phyloP scores from a whole-genome alignment of 1,140 invertebrate species.

The Procambarus clarkii region DNA sequence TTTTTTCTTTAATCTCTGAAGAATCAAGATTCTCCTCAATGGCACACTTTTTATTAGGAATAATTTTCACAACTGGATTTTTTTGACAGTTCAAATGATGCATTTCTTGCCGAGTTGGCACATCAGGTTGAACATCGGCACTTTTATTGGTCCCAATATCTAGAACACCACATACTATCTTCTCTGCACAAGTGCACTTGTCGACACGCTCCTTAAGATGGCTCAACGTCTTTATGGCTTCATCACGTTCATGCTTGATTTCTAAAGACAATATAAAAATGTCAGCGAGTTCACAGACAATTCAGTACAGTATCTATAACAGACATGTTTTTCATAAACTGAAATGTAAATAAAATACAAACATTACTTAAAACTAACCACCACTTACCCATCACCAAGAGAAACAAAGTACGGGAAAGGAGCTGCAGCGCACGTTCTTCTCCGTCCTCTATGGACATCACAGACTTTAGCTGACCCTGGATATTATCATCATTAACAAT shows the following conservation, averaged over 20 bases:
- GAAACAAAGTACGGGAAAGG: not conserved
- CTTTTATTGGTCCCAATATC: not conserved
- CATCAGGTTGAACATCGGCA: not conserved
- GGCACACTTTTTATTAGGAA: not conserved
- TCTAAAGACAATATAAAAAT: not conserved
- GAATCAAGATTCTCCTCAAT: not conserved
- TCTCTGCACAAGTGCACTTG: not conserved
- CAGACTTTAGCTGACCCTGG: slow-evolving; percentile 12
- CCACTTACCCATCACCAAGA: not conserved
- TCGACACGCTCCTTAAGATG: not conserved
- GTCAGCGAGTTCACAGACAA: not conserved
- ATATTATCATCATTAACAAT: slow-evolving; percentile 19
- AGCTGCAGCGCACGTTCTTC: slow-evolving; percentile 24
- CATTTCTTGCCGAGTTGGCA: not conserved
- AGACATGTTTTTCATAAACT: too few relatives aligned
- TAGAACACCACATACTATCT: too few relatives aligned
- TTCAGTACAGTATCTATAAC: too few relatives aligned
- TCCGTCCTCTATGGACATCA: slow-evolving; percentile 4
- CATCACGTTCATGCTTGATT: slow-evolving; percentile 28
- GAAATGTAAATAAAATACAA: too few relatives aligned
- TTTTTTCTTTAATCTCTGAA: not conserved
- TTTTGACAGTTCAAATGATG: not conserved
- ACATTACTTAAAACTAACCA: not conserved
- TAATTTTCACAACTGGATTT: too few relatives aligned
- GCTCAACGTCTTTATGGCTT: not conserved